Percentiles rank a stretch among this genome's conserved stretches.
Conservation (phyloP, 2,888 invertebrate species). For the Lasiommata megera region DNA sequence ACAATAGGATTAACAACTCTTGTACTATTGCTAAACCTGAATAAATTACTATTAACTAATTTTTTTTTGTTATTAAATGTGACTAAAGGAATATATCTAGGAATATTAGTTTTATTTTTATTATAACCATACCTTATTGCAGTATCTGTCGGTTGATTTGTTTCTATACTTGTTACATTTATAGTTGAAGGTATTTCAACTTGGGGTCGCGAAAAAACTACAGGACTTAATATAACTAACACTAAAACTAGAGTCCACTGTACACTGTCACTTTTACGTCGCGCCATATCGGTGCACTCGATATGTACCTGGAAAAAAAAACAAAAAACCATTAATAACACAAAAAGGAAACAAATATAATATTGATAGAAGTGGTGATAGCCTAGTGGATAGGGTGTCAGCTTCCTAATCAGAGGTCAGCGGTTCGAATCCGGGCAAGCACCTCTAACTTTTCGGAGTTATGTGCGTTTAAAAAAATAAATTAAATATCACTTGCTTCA, state of each 20-base stretch:
- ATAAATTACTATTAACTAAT: slow-evolving; percentile 11
- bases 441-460: too few relatives aligned
- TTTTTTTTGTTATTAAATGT: slow-evolving; percentile 13
- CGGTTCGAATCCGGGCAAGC: too few relatives aligned
- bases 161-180: slow-evolving; percentile 40
- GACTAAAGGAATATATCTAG: slow-evolving; percentile 22
- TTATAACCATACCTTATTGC: slow-evolving; percentile 68
- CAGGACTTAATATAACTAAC: slow-evolving; percentile 58
- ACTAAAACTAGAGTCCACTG: slow-evolving; percentile 74
- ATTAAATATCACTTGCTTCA: too few relatives aligned
- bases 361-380: neutral
- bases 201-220: slow-evolving; percentile 64
- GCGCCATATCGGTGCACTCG: slow-evolving; percentile 57
- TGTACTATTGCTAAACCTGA: slow-evolving; percentile 10
- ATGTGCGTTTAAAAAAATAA: too few relatives aligned
- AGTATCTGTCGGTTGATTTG: slow-evolving; percentile 53
- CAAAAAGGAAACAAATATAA: neutral
- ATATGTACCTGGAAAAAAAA: slow-evolving; percentile 65
- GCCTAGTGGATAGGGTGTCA: too few relatives aligned
- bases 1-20: neutral
- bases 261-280: slow-evolving; percentile 66
- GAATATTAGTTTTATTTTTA: slow-evolving; percentile 28
- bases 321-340: slow-evolving; percentile 30
- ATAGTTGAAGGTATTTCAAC: slow-evolving; percentile 38
- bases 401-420: too few relatives aligned